These are phyloP conservation scores for Sapayoa aenigma DNA, from an alignment of 2,113 vertebrate genomes.

Conservation along the genomic window DNA sequence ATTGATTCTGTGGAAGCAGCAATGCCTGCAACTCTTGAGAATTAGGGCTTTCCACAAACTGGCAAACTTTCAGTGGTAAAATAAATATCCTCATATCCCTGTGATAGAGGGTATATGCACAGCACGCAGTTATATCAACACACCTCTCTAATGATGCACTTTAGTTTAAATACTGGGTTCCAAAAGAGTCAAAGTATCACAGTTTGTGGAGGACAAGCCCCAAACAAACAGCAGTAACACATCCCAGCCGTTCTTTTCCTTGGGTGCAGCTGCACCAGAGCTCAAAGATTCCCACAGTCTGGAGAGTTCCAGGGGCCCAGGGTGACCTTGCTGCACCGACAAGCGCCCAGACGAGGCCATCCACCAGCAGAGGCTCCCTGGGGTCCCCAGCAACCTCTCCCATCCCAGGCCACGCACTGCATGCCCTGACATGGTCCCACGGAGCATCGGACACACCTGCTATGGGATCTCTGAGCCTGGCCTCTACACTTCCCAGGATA, in stretches of 20 bases:
- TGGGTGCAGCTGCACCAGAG: not conserved
- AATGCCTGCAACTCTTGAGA: not conserved
- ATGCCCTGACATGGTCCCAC: fast-evolving
- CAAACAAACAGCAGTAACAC: not conserved
- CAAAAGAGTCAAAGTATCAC: not conserved
- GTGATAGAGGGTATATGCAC: not conserved
- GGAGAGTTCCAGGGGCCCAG: not conserved
- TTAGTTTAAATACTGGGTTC: not conserved
- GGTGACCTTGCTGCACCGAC: not conserved
- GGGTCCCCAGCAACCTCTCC: not conserved
- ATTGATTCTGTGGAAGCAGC: slow-evolving; percentile 8
- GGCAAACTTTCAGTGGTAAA: slow-evolving; percentile 18
- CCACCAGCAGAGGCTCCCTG: not conserved
- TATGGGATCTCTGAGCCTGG: not conserved
- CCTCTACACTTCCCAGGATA: not conserved
- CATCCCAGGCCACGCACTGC: fast-evolving
- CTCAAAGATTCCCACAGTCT: not conserved
- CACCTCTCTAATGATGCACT: not conserved
- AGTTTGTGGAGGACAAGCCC: not conserved
- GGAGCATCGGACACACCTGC: not conserved
- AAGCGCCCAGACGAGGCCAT: not conserved
- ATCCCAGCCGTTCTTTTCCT: not conserved
- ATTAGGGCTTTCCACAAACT: not conserved
- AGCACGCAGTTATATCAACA: not conserved
- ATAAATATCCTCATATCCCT: not conserved